Evolutionary conservation across 1,140 invertebrate genomes (phyloP), one percentile per base, ranked within the genome.

Genomic region (Paraescarpia echinospica): DNA sequence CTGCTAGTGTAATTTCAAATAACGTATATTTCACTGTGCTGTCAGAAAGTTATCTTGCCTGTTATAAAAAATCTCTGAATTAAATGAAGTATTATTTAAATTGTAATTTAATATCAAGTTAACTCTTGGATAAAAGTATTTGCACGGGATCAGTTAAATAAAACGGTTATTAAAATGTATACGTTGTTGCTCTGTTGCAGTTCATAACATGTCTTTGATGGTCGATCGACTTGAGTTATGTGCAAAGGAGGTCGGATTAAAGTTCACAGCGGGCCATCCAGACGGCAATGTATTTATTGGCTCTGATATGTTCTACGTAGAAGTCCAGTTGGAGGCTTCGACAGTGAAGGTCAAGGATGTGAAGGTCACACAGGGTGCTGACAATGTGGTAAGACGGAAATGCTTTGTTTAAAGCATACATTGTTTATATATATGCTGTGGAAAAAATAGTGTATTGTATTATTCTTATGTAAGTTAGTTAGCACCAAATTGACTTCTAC

Each of bases 241-340:
- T 89, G 98, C 98, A 2, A 97, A 98, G 93, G 98, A 99, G 95
- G 96, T 99, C 91, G 98, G 98, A 22, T 97, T 98, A 94, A 98
- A 98, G 95, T 98, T 98, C 95, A 97, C 97, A 94, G 96, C 97
- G 92, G 97, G 97, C 92, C 92, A 97, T 96, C 89, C 94, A 22
- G 94, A 94, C 35, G 97, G 97, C 77, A 98, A 98, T 95, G 97
- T 98, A 93, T 99, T 99, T 94, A 99, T 99, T 96, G 98, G 98
- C 35, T 99, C 98, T 0, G 98, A 99, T 95, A 99, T 99, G 98
- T 99, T 99, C 96, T 99, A 98, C 95, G 97, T 99, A 93, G 98
- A 99, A 97, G 98, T 99, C 93, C 95, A 98, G 59, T 96, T 99
- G 48, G 98, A 99, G 94, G 96, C 97, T 0, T 97, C 97, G 98